A percentile compares a stretch with the other conserved stretches of the same genome.
phyloP scores from a whole-genome alignment of 2,888 invertebrate genomes.

The Eilema depressum region DNA sequence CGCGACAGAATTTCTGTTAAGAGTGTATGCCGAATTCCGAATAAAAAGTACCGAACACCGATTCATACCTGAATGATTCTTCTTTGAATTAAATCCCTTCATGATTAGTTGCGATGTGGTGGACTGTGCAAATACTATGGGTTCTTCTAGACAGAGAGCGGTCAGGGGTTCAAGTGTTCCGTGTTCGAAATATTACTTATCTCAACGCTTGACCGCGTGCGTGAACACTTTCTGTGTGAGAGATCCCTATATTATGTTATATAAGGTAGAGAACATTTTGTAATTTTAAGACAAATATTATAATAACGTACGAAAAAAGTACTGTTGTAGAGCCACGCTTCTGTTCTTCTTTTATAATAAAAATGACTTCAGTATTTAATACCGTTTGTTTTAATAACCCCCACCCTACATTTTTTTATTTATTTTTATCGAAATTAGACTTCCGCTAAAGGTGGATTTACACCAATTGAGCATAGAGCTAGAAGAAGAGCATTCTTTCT shows the following conservation, averaged over 20 bases:
- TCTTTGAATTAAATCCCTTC: slow-evolving; percentile 12
- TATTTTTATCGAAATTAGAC: no score
- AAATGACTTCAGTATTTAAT: slow-evolving; percentile 55
- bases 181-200: no score
- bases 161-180: no score
- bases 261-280: slow-evolving; percentile 52
- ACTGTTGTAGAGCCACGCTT: slow-evolving; percentile 49
- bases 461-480: no score
- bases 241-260: slow-evolving; percentile 35
- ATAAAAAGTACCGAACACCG: slow-evolving; percentile 7
- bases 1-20: no score
- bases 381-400: neutral
- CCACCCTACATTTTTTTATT: neutral
- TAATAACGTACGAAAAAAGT: slow-evolving; percentile 52
- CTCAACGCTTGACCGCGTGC: no score
- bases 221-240: no score
- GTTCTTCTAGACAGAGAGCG: no score
- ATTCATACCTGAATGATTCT: slow-evolving; percentile 7
- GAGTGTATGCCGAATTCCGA: neutral
- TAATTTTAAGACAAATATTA: slow-evolving; percentile 60
- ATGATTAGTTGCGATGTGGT: slow-evolving; percentile 11
- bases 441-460: no score
- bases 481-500: no score
- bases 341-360: slow-evolving; percentile 61
- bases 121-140: slow-evolving; percentile 29